Evolutionary conservation across 2,888 invertebrate genomes (phyloP), one percentile per base, ranked within the genome.

Genomic region (Hirtodrosophila confusa): DNA sequence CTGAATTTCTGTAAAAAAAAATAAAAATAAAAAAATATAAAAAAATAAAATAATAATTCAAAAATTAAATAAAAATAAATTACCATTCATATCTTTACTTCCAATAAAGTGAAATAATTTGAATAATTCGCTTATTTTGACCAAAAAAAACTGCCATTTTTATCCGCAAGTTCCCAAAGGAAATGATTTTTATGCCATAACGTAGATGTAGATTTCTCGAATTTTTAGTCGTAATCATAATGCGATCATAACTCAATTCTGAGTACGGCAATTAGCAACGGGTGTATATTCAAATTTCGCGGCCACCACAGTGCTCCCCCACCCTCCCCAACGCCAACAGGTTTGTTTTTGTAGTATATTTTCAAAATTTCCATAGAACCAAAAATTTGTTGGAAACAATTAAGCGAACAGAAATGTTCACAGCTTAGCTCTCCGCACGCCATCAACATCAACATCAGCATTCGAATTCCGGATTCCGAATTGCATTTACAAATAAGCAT

Each of bases 401-500:
- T 85, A 85, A 44, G 69, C 50, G 61, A 31, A 71, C 80, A 75
- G 45, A 69, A 78, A 78, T 69, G 64, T 75, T 71, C 68, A 67
- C 83, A 82, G 72, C 58, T 72, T 17, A 33, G 27, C 39, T 24
- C 45, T 45, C 36, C n/a, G 64, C 70, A 65, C 57, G 66, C 50
- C n/a, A 65, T 63, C 44, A 54, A 33, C 61, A 48, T 39, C 55
- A 17, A 17, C 17, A 17, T 37, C 61, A 48, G 35, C 53, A 62
- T 57, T 62, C 64, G 75, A 17, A 17, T 2, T 17, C 17, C 2
- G 17, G 2, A 17, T 17, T 17, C 17, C 17, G 17, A 63, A 80
- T 86, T 80, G 80, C 80, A 84, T 78, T 84, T 56, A 75, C 69
- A 87, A 82, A 82, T 82, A 86, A 84, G 76, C 82, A 86, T 82